Base-by-base conservation (phyloP, 2,113 vertebrate species). In the Montifringilla adamsi region DNA sequence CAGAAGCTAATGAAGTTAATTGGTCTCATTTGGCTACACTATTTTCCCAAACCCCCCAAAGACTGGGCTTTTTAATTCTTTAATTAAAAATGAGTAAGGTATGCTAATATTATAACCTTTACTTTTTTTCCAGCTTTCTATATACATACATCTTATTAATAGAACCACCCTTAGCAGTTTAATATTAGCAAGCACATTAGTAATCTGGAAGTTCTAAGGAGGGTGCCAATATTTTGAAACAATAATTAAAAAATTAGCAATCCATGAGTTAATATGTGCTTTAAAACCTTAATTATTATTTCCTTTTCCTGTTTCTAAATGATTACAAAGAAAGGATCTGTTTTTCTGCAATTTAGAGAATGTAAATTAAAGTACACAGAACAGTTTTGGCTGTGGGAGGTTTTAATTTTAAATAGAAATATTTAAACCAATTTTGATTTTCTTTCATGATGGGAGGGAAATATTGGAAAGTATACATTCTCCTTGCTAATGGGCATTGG, bases 41-140 rank as follows among this genome's bases (percentile, higher is more conserved):
- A 96, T 98, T 98, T 97, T 96, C 97, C 95, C 96, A 88, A 98
- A 95, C 68, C 95, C 97, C 94, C 96, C 59, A 95, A 97, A 98
- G 97, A 97, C 96, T 96, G 93, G 95, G 95, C 97, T 98, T 97
- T 98, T 98, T 97, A 97, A 97, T 98, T 98, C 96, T 97, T 97
- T 98, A 98, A 98, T 98, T 98, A 98, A 98, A 98, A 98, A 98
- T 98, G 95, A 97, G 96, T 97, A 98, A 97, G 97, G 95, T 98
- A 97, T 98, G 97, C 97, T 98, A 98, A 97, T 98, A 98, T 96
- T 97, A 95, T 98, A 98, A 98, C 97, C 97, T 97, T 98, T 98
- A 96, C 92, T 96, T 97, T 98, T 97, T 97, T 96, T 60, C 82
- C 79, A 89, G 96, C 95, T 97, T 98, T 96, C 94, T 95, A 72